Base-by-base conservation (phyloP, 2,113 vertebrate genomes). In the Poeciliopsis occidentalis region DNA sequence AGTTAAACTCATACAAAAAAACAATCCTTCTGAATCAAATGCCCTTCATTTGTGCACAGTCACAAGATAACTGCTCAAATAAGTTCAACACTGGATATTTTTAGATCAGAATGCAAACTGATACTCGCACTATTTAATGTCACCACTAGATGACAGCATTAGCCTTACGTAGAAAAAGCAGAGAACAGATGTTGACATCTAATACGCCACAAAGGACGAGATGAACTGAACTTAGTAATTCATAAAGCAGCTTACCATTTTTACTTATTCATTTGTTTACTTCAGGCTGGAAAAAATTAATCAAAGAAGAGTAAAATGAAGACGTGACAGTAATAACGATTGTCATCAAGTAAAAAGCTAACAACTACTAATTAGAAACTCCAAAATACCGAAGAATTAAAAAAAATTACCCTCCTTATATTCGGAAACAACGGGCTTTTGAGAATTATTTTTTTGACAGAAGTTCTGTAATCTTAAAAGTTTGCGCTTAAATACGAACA, bases 51-150 rank as follows among this genome's bases (percentile, higher is more conserved):
- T 51, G 39, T 71, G 63, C 64, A 68, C 69, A 77, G 89, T 87
- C 88, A 88, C 85, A 90, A 76, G 90, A 73, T 75, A 85, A 81
- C 75, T 81, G 73, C 81, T 82, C 67, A 75, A 81, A 77, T 41
- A 67, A 70, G 71, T 84, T 26, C 62, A 73, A 73, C 84, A 73
- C 65, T 7, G 13, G 76, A 69, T 95, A 95, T 90, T 88, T 91
- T 90, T 95, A 94, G 90, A 85, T 63, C 51, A 78, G 82, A 81
- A 85, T 82, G 93, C 63, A 85, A 91, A 31, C 44, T 57, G 89
- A 93, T 39, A 92, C 84, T n/a, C 60, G 83, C n/a, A 32, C 4
- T 76, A 47, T 65, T 4, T 3, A 17, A 27, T 17, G 13, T 41
- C 30, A 2, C 77, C 89, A 76, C 70, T 29, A 85, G 82, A 12